Base-by-base conservation (phyloP, 2,113 vertebrate species). In the Brachypteracias leptosomus region DNA sequence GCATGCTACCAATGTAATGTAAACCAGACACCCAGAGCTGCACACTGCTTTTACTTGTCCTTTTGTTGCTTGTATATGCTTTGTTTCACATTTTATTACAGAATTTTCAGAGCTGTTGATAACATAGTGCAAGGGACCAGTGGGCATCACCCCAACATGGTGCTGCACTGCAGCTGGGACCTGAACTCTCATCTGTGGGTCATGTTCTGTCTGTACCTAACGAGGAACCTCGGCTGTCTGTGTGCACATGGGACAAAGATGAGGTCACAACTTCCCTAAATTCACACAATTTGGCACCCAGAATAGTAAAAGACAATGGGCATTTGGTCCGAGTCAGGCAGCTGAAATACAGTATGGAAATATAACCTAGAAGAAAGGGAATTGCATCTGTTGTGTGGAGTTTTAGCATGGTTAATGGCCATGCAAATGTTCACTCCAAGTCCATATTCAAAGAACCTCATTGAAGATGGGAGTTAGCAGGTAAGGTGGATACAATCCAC, bases 171-270 rank as follows among this genome's bases (percentile, higher is more conserved):
- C 29, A 75, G 58, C 54, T 49, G 74, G 91, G 74, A 62, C 66
- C 3, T 0, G 2, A 35, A 24, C 74, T 54, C 25, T 35, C 2
- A 61, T 49, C 20, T 57, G 55, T 9, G 52, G 29, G 51, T 6
- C 25, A 42, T 8, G 42, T 55, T 77, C 38, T 77, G 33, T 44
- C 63, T 28, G 49, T 55, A 29, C 22, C 1, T 35, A 38, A 73
- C 0, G 1, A 79, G 71, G 54, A 25, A 54, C 85, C 67, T 76
- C 85, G 82, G 55, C 55, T 33, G 29, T 12, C 73, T 10, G 10
- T 24, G 7, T 20, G 11, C 8, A 26, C 2, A 4, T 18, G 52
- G 61, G 46, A 51, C 40, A 88, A 42, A 68, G 55, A 22, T 17
- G 38, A 74, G 72, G 63, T 38, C 51, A 46, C 36, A 83, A 61